Conservation (phyloP, 2,797 vertebrate species). For the Poeciliopsis presidionis region DNA sequence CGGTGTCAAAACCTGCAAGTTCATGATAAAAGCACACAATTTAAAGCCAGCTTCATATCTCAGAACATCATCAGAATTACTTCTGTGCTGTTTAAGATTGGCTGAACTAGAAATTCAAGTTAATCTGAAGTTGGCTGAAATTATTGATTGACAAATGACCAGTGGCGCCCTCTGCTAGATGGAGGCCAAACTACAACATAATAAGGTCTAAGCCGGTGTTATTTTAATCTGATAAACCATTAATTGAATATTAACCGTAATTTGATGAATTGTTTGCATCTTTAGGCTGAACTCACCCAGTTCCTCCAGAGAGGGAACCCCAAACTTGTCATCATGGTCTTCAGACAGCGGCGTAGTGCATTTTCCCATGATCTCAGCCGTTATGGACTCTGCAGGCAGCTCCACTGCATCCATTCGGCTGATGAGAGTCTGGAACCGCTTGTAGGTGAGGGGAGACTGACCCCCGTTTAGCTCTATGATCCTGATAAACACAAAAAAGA, state of each 20-base stretch:
- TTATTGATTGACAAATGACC: too few relatives aligned
- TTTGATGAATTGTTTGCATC: too few relatives aligned
- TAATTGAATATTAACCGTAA: too few relatives aligned
- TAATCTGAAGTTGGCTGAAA: too few relatives aligned
- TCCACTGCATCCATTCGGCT: constrained; percentile 94
- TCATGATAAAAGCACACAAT: constrained; percentile 17
- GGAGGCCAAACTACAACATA: too few relatives aligned
- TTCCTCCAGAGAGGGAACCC: constrained; percentile 95
- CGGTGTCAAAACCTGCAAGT: constrained; percentile 91
- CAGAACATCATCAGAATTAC: not conserved
- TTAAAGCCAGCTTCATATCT: not conserved
- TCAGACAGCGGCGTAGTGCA: constrained; percentile 90
- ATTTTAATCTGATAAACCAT: too few relatives aligned
- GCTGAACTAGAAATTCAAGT: too few relatives aligned
- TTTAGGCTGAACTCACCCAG: constrained; percentile 82
- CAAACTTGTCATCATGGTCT: constrained; percentile 95
- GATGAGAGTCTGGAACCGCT: constrained; percentile 95
- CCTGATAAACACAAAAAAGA: constrained; percentile 68
- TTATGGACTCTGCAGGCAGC: constrained; percentile 90
- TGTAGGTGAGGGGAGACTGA: constrained; percentile 96
- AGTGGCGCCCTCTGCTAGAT: too few relatives aligned
- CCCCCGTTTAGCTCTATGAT: constrained; percentile 97
- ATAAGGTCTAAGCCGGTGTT: too few relatives aligned
- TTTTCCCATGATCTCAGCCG: constrained; percentile 87
- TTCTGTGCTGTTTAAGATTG: not conserved